Evolutionary conservation across 2,888 invertebrate species (phyloP).

Genomic region (Xestia rhomboidea): DNA sequence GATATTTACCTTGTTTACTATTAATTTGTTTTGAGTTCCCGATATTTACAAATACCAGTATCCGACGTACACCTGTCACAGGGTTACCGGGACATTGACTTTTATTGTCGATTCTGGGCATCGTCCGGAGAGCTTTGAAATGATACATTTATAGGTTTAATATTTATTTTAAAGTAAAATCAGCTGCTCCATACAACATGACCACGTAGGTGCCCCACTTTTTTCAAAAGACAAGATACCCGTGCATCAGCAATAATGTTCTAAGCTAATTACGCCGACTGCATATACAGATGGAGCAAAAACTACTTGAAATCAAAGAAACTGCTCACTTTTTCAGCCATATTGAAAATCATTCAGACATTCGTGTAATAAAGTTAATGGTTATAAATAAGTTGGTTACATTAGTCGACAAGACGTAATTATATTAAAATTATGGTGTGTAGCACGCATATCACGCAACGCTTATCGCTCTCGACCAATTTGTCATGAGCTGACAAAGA

Average conservation of each 20-base stretch:
- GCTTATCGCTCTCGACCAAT: constrained; percentile 43
- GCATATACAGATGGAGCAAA: background rate
- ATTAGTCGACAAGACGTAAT: constrained; percentile 48
- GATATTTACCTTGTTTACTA: too few relatives aligned
- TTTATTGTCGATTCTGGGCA: background rate
- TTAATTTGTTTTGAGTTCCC: too few relatives aligned
- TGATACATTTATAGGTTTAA: background rate
- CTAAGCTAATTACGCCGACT: background rate
- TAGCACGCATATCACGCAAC: constrained; percentile 56
- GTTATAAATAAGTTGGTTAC: constrained; percentile 44
- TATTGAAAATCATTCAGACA: constrained; percentile 10
- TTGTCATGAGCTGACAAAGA: constrained; percentile 59
- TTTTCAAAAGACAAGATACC: background rate
- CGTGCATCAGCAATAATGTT: background rate
- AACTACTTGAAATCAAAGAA: constrained; percentile 5
- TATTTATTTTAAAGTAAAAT: background rate
- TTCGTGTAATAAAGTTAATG: constrained; percentile 29
- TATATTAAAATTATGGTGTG: constrained; percentile 59
- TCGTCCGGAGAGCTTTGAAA: background rate
- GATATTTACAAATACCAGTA: background rate
- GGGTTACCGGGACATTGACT: background rate
- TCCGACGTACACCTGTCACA: constrained; percentile 7
- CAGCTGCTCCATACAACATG: background rate
- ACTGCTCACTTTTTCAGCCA: background rate
- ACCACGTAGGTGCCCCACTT: background rate